A percentile compares a stretch with the other conserved stretches of the same genome.
Evolutionary conservation across 2,113 vertebrate species (phyloP).

Genomic region (Oncorhynchus clarkii): DNA sequence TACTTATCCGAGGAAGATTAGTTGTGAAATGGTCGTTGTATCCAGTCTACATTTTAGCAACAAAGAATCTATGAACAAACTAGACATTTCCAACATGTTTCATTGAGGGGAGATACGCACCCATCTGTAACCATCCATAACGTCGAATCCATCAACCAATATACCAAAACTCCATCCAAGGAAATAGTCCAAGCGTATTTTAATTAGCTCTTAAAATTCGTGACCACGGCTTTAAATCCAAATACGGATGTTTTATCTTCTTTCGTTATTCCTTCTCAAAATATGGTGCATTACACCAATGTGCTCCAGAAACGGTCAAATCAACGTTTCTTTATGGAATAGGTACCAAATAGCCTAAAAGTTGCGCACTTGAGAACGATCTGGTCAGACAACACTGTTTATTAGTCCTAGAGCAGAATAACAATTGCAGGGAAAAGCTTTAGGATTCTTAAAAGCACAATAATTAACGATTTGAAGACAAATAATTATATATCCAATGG

Average conservation of each 20-base stretch:
- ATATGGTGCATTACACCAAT: conserved; percentile 25
- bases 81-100: neutral
- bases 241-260: conserved; percentile 42
- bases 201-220: conserved; percentile 45
- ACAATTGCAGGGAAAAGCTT: neutral
- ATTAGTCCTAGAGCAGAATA: conserved; percentile 37
- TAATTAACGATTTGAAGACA: neutral
- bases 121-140: conserved; percentile 69
- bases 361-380: conserved; percentile 53
- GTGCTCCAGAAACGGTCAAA: conserved; percentile 54
- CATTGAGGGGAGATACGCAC: conserved; percentile 59
- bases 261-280: conserved; percentile 48
- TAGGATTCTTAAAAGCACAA: neutral
- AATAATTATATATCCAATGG: conserved; percentile 44
- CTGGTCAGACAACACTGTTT: conserved; percentile 14
- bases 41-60: neutral
- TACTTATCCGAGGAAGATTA: too few species aligned
- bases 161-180: conserved; percentile 60
- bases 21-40: too few species aligned
- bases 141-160: conserved; percentile 73
- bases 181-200: conserved; percentile 40
- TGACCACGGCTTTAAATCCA: conserved; percentile 60
- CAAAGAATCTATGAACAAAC: neutral
- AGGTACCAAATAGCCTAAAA: conserved; percentile 21
- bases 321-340: conserved; percentile 48